Evolutionary conservation across 2,888 invertebrate genomes (phyloP), one percentile per base, ranked within the genome.

Genomic region (Heliconius charithonia): DNA sequence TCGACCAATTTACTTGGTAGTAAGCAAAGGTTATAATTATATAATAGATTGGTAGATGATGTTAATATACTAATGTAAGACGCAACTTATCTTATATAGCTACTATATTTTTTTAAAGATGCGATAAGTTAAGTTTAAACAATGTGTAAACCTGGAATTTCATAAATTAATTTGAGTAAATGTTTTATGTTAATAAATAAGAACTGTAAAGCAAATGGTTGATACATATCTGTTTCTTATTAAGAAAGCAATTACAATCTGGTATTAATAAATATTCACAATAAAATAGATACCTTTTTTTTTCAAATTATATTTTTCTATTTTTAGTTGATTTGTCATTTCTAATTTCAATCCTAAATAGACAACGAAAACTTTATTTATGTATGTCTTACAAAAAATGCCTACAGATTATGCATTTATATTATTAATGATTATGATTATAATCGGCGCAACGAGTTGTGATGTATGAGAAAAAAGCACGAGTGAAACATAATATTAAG

Each of bases 1-100:
- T 59, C n/a, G 72, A 72, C 72, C 72, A 66, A 66, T 75, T 63
- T 66, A 75, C 29, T 66, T 66, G 51, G 66, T 51, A 63, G 27
- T 66, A 22, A 65, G 29, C n/a, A 65, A 66, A 45, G 27, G 29
- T 72, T 59, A 71, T 71, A 72, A 59, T 59, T 56, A 32, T 72
- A 72, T 19, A 37, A 56, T 59, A n/a, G 32, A 32, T 56, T 29
- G 22, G 13, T 72, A 72, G n/a, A 29, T n/a, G 29, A 27, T 71
- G 70, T 71, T 56, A 51, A 22, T 71, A 9, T 71, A 56, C 4
- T 56, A 37, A 71, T 32, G n/a, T 67, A 41, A 67, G 67, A 13
- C n/a, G 1, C 13, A 41, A 41, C 13, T n/a, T 56, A 32, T 51
- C 19, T n/a, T 59, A 3, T 59, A 59, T 51, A 51, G 51, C 51